Conservation (phyloP, 1,140 invertebrate genomes). For the Scaptodrosophila lebanonensis region DNA sequence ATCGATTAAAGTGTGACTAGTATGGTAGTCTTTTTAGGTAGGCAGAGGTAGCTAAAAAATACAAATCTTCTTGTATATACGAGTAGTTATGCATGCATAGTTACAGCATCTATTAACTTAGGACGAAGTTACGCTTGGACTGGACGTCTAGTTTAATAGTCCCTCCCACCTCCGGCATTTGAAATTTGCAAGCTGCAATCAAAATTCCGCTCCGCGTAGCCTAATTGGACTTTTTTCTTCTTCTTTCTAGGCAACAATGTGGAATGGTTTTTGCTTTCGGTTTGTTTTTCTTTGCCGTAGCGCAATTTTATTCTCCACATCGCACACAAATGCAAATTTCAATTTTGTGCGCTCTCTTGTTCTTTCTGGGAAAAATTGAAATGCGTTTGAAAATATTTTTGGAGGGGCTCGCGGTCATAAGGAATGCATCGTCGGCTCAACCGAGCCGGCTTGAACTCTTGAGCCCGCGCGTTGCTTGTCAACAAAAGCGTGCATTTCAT, state of each 20-base stretch:
- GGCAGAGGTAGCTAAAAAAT: too few relatives aligned
- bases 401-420: conserved; percentile 42
- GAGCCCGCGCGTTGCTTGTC: conserved; percentile 20
- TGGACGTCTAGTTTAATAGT: too few relatives aligned
- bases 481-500: conserved; percentile 69
- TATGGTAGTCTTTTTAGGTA: too few relatives aligned
- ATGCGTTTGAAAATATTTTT: conserved; percentile 68
- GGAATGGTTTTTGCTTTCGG: conserved; percentile 2
- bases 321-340: conserved; percentile 67
- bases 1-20: too few relatives aligned
- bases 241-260: conserved; percentile 3
- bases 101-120: too few relatives aligned
- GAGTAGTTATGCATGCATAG: too few relatives aligned
- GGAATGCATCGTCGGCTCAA: conserved; percentile 49
- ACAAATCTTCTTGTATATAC: too few relatives aligned
- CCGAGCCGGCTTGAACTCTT: conserved; percentile 21
- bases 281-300: conserved; percentile 30
- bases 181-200: conserved; percentile 53
- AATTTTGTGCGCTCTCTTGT: too few relatives aligned
- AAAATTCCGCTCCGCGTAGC: conserved; percentile 59
- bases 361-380: conserved; percentile 64
- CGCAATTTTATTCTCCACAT: conserved; percentile 22
- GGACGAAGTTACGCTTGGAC: too few relatives aligned
- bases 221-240: conserved; percentile 54
- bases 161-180: conserved; percentile 3